Evolutionary conservation across 1,140 invertebrate genomes (phyloP), one percentile per base, ranked within the genome.

Genomic region (Harlomillsia oculata): DNA sequence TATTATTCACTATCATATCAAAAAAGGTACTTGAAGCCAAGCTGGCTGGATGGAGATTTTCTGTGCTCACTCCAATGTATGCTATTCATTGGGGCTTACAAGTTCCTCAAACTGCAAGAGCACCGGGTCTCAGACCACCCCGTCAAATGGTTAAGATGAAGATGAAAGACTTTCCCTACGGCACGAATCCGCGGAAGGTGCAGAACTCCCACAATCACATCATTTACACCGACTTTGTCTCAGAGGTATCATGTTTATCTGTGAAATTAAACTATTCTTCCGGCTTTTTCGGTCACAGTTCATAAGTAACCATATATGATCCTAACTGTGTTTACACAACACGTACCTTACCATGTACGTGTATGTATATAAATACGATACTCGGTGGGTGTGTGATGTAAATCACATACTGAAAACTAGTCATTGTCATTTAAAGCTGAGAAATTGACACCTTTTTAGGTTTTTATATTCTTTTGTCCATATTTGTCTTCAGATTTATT

Each of bases 41-140:
- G 56, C 55, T 75, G 21, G 67, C 70, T 5, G 73, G 73, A 26
- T 74, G 69, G 62, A 62, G 66, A 23, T 73, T 76, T 63, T 65
- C 61, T 51, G 72, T 76, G 2, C 65, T 76, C 18, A 70, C 73
- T 59, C 71, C 72, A 54, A 73, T 72, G 0, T 76, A 74, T 51
- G 62, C 74, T 0, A 68, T 75, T 4, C 74, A 76, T 62, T 67
- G 67, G 62, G 73, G 73, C 32, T 26, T 56, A 2, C 53, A 56
- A 32, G 54, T 56, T 5, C 55, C 54, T n/a, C 60, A 62, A 53
- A 53, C 60, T 4, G 37, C 58, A 37, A 55, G 59, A 3, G 20
- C 36, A 8, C 45, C 50, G 6, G 25, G 23, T 25, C n/a, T 58
- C 14, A 32, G 37, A 23, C 51, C 48, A 1, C 43, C 44, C 9